Evolutionary conservation across 2,888 invertebrate genomes (phyloP), one percentile per base, ranked within the genome.

Genomic region (Rhaphigaster nebulosa): DNA sequence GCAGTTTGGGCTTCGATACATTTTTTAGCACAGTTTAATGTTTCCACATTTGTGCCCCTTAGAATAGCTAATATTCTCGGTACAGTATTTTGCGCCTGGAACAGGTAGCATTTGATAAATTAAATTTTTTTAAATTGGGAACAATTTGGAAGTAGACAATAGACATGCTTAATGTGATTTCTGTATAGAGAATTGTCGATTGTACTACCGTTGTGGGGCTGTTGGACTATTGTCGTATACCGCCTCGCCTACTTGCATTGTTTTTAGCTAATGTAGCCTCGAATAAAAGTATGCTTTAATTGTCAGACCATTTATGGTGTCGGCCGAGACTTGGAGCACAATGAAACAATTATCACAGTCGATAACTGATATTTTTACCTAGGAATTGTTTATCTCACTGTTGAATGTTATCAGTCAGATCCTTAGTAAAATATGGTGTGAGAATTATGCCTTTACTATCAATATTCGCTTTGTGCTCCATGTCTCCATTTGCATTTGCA

Each of bases 131-230:
- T 92, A 90, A 92, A 91, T 92, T 91, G 92, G 92, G 92, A 92
- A 91, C 92, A 92, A 92, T 91, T 91, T 92, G 89, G 91, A 91
- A 87, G 92, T 92, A 92, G 92, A 92, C 92, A 92, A 92, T 92
- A 92, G 92, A 92, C 91, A 90, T 90, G 91, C 92, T 91, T 92
- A 91, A 91, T 91, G 92, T 91, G 92, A 92, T 91, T 92, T 91
- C 90, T 91, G 54, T 90, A 54, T 90, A 90, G 80, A 90, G 56
- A 90, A 90, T 80, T 87, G 89, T 89, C 76, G 89, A 89, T 76
- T 89, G 89, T 89, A 45, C 89, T 89, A 70, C 70, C 50, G 26
- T 84, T 26, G 70, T 76, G 70, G 38, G 70, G 70, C 70, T 76
- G 6, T 76, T 45, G n/a, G 84, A 84, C 84, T 45, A 50, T 84